Evolutionary conservation across 2,113 vertebrate genomes (phyloP).

Genomic region (Nesogale talazaci): DNA sequence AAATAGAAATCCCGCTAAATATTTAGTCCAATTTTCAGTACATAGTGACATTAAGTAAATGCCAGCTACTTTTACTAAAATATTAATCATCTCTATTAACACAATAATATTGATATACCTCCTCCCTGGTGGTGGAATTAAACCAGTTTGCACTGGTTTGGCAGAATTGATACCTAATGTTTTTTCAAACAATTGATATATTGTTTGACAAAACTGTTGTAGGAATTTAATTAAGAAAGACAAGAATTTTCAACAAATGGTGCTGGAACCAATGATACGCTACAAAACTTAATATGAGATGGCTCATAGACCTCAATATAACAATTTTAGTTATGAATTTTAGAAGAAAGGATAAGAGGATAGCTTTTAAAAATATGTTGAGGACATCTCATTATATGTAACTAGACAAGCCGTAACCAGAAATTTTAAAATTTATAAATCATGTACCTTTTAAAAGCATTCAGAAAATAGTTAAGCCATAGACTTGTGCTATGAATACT

Average conservation of each 20-base stretch:
- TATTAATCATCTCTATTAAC: too few species aligned
- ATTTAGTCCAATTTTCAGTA: too few species aligned
- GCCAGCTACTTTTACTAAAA: too few species aligned
- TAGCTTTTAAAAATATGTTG: too few species aligned
- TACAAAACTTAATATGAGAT: neutral
- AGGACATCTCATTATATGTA: neutral
- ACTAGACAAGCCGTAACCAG: neutral
- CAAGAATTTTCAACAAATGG: neutral
- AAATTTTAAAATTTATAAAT: neutral
- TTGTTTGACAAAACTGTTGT: too few species aligned
- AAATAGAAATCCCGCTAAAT: too few species aligned
- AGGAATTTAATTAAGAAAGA: neutral
- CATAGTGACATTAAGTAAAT: too few species aligned
- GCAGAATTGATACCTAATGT: too few species aligned
- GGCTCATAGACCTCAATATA: neutral
- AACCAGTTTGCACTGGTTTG: too few species aligned
- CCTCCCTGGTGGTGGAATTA: too few species aligned
- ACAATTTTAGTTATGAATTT: neutral
- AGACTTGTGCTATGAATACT: neutral
- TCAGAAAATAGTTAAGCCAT: neutral
- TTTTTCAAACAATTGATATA: too few species aligned
- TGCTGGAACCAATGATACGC: neutral
- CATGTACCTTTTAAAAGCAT: neutral
- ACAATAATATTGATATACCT: too few species aligned
- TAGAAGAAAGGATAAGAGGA: neutral